Conservation (phyloP, 2,113 vertebrate genomes). For the Odontesthes bonariensis region DNA sequence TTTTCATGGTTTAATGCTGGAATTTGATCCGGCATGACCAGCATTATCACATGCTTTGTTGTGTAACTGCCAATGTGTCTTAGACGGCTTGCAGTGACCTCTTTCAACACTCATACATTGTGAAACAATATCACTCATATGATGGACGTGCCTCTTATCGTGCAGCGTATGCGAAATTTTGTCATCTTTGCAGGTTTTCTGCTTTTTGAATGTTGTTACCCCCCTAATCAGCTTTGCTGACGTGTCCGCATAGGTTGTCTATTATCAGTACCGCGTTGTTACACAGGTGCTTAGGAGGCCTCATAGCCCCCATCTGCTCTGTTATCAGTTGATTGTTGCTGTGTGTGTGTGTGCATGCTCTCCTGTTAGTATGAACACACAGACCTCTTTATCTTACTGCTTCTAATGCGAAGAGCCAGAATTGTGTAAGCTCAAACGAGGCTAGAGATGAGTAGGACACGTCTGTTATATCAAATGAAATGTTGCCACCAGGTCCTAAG, state of each 20-base stretch:
- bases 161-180: constrained; percentile 30
- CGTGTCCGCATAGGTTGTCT: constrained; percentile 20
- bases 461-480: constrained; percentile 42
- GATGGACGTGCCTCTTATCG: constrained; percentile 16
- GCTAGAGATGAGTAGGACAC: constrained; percentile 22
- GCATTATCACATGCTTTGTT: background rate
- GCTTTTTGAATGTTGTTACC: constrained; percentile 7
- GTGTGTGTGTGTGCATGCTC: constrained; percentile 31
- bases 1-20: constrained; percentile 23
- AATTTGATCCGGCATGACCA: constrained; percentile 4
- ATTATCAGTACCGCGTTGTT: constrained; percentile 55
- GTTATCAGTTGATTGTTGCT: constrained; percentile 58
- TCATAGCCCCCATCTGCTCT: constrained; percentile 37
- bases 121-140: constrained; percentile 17
- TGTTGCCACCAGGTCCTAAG: constrained; percentile 31
- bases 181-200: background rate
- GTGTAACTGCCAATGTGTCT: background rate
- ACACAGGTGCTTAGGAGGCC: constrained; percentile 59
- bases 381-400: constrained; percentile 58
- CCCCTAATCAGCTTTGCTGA: constrained; percentile 38
- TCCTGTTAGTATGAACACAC: constrained; percentile 38
- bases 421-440: constrained; percentile 52
- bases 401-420: constrained; percentile 19
- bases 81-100: background rate
- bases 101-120: constrained; percentile 6